phyloP scores from a whole-genome alignment of 1,140 invertebrate species.

The Heliconius congener region DNA sequence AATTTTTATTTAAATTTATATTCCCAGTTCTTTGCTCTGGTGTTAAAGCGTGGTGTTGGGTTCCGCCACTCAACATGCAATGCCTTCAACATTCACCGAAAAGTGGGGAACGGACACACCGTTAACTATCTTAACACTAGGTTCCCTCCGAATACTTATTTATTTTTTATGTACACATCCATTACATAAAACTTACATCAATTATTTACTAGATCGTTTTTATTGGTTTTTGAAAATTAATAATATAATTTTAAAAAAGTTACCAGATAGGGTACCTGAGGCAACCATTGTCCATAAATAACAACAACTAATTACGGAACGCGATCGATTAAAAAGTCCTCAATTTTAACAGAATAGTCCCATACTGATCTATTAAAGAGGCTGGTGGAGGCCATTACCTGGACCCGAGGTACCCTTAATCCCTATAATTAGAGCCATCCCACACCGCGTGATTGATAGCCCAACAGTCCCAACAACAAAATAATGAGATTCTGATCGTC shows the following conservation, averaged over 20 bases:
- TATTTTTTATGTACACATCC: too few species aligned
- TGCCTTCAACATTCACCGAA: neutral
- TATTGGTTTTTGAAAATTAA: neutral
- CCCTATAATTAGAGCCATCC: slow-evolving; percentile 75
- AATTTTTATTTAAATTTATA: too few species aligned
- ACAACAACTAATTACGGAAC: slow-evolving; percentile 38
- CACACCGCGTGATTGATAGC: slow-evolving; percentile 73
- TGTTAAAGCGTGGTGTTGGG: neutral
- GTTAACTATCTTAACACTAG: too few species aligned
- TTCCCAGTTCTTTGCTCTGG: too few species aligned
- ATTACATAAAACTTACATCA: too few species aligned
- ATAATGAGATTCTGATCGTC: slow-evolving; percentile 61
- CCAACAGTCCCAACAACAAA: slow-evolving; percentile 50
- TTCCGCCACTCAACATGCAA: neutral
- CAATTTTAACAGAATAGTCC: slow-evolving; percentile 49
- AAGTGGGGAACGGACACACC: neutral
- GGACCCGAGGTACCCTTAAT: slow-evolving; percentile 59
- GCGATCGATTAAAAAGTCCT: slow-evolving; percentile 63
- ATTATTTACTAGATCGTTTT: too few species aligned
- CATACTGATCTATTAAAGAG: slow-evolving; percentile 55
- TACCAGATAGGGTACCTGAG: neutral
- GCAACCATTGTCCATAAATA: slow-evolving; percentile 15
- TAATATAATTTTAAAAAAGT: neutral
- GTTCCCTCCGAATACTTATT: too few species aligned
- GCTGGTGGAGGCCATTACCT: slow-evolving; percentile 63